phyloP scores from a whole-genome alignment of 2,113 vertebrate genomes.

The Leptodactylus fuscus region DNA sequence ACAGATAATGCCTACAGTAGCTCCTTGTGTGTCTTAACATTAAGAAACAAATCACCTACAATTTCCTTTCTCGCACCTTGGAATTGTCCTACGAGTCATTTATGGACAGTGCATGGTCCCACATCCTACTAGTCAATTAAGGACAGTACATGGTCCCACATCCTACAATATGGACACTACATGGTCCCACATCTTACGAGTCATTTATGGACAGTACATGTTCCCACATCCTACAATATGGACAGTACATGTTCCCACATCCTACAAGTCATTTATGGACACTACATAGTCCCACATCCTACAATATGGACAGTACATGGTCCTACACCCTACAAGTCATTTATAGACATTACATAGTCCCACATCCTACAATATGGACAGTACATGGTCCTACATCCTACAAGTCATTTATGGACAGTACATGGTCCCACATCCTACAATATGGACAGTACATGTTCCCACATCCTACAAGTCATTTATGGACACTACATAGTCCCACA shows the following conservation, averaged over 20 bases:
- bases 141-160: too few species aligned
- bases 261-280: too few species aligned
- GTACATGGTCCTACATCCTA: too few species aligned
- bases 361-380: background rate
- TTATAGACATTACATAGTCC: too few species aligned
- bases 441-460: background rate
- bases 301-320: slow-evolving; percentile 8
- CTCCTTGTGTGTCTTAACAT: background rate
- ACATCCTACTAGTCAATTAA: too few species aligned
- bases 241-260: background rate
- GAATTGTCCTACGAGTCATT: background rate
- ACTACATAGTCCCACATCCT: too few species aligned
- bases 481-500: too few species aligned
- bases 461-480: too few species aligned
- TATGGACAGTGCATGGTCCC: background rate
- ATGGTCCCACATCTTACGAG: too few species aligned
- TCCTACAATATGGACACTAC: background rate
- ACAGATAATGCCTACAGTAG: background rate
- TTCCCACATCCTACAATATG: background rate
- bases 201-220: too few species aligned
- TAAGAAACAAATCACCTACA: slow-evolving; percentile 24
- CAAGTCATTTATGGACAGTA: too few species aligned
- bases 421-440: background rate
- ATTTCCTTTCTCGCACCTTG: slow-evolving; percentile 40
- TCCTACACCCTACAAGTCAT: too few species aligned